These are phyloP conservation scores for Nipponia nippon DNA, from an alignment of 2,113 vertebrate genomes.

Conservation along the genomic window DNA sequence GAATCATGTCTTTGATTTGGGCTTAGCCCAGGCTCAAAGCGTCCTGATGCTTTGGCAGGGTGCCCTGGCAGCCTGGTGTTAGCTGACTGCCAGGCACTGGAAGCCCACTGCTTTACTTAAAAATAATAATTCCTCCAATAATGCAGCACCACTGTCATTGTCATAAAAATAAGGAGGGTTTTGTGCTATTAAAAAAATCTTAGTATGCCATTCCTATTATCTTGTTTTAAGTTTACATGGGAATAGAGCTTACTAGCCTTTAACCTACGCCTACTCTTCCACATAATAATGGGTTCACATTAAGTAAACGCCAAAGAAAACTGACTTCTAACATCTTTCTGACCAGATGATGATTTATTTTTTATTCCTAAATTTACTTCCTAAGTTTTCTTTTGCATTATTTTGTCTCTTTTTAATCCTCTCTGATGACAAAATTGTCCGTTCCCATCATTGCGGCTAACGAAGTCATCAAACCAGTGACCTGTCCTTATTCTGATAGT, in stretches of 20 bases:
- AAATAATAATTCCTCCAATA: not conserved
- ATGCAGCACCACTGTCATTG: not conserved
- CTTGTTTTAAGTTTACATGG: not conserved
- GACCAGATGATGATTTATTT: constrained; percentile 10
- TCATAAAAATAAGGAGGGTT: not conserved
- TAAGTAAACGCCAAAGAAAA: constrained; percentile 52
- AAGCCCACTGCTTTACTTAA: not conserved
- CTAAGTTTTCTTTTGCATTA: not conserved
- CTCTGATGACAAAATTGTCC: not conserved
- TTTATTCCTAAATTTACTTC: constrained; percentile 24
- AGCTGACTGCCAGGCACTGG: not conserved
- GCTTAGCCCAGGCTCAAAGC: not conserved
- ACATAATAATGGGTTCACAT: not conserved
- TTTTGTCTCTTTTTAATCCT: constrained; percentile 28
- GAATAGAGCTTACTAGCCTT: constrained; percentile 5
- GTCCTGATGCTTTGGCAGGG: not conserved
- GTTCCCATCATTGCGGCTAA: constrained; percentile 16
- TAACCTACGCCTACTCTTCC: constrained; percentile 18
- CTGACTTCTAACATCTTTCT: not conserved
- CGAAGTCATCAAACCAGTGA: not conserved
- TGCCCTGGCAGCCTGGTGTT: not conserved
- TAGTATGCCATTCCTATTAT: not conserved
- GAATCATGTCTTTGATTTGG: not conserved
- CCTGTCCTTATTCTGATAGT: not conserved
- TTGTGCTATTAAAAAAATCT: not conserved